Evolutionary conservation across 2,113 vertebrate species (phyloP).

Genomic region (Nipponia nippon): DNA sequence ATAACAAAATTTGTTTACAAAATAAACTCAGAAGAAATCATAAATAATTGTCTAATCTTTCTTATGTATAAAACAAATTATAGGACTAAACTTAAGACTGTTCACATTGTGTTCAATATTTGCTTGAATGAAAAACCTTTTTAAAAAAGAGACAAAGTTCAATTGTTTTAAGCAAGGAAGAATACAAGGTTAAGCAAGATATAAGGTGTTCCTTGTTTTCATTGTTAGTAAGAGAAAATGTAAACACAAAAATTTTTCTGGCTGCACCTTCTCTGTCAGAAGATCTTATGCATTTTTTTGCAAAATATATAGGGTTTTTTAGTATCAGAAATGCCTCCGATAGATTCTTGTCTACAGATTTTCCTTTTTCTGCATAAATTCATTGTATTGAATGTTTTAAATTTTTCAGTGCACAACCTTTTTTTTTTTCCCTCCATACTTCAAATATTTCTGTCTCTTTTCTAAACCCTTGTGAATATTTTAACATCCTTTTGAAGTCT

Average conservation of each 20-base stretch:
- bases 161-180: neutral
- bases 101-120: neutral
- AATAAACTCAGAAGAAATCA: neutral
- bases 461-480: neutral
- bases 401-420: neutral
- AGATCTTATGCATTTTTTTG: rapidly evolving
- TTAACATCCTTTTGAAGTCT: neutral
- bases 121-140: neutral
- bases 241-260: neutral
- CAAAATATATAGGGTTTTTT: neutral
- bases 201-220: neutral
- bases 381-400: neutral
- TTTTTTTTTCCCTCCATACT: neutral
- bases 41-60: neutral
- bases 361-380: neutral
- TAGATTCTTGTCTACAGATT: neutral
- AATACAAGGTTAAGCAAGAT: neutral
- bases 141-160: neutral
- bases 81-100: neutral
- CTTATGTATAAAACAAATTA: neutral
- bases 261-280: neutral
- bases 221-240: neutral
- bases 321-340: neutral
- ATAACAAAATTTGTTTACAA: neutral
- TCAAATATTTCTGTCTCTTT: neutral